Evolutionary conservation across 2,113 vertebrate species (phyloP).

Genomic region (Struthidea cinerea): DNA sequence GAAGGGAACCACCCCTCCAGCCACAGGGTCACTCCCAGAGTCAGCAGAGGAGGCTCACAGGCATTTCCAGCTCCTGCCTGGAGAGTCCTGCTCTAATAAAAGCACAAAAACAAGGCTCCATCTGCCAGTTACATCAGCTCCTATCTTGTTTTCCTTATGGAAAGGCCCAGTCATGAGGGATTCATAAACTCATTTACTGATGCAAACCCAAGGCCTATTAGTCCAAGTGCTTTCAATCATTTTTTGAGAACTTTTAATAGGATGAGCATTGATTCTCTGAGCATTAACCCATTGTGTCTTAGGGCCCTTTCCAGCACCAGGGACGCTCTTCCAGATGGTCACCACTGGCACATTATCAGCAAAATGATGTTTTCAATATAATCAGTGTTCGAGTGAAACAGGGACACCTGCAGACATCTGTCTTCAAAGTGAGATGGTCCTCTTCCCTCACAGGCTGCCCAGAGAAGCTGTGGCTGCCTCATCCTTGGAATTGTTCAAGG

Average conservation of each 20-base stretch:
- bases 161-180: background rate
- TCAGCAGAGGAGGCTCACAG: background rate
- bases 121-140: background rate
- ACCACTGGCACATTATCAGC: background rate
- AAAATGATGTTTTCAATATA: background rate
- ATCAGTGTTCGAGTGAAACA: background rate
- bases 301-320: background rate
- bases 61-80: background rate
- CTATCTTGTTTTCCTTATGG: background rate
- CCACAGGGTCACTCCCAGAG: background rate
- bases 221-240: background rate
- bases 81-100: background rate
- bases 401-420: background rate
- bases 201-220: background rate
- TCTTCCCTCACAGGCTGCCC: background rate
- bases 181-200: background rate
- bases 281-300: background rate
- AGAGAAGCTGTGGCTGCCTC: background rate
- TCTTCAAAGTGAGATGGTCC: rapidly evolving
- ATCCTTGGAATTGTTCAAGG: background rate
- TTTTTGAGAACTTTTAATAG: background rate
- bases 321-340: background rate
- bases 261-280: background rate
- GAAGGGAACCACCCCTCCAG: background rate
- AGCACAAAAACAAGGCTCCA: background rate